Evolutionary conservation across 2,113 vertebrate genomes (phyloP).

Genomic region (Electrona antarctica): DNA sequence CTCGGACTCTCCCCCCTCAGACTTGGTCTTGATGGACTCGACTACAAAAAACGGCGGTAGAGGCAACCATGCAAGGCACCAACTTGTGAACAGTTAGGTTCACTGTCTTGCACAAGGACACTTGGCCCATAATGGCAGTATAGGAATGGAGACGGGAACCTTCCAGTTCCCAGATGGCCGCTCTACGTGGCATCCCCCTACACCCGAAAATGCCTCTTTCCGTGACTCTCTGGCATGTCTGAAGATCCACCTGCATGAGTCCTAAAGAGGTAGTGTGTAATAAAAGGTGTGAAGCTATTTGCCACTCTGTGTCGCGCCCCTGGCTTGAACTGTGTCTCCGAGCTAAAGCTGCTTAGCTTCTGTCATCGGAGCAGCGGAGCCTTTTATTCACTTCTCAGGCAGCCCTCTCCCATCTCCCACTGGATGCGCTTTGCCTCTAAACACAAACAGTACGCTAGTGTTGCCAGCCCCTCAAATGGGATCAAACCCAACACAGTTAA

Average conservation of each 20-base stretch:
- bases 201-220: not conserved
- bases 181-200: too few species aligned
- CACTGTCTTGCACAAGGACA: too few species aligned
- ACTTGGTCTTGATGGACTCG: too few species aligned
- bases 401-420: slow-evolving; percentile 5
- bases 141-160: too few species aligned
- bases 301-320: slow-evolving; percentile 45
- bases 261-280: slow-evolving; percentile 3
- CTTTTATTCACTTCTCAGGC: slow-evolving; percentile 54
- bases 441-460: slow-evolving; percentile 62
- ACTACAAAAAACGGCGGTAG: too few species aligned
- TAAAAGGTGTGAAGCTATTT: slow-evolving; percentile 46
- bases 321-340: slow-evolving; percentile 52
- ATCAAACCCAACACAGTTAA: slow-evolving; percentile 72
- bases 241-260: slow-evolving; percentile 3
- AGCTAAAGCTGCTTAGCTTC: slow-evolving; percentile 61
- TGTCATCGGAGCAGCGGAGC: slow-evolving; percentile 53
- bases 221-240: not conserved
- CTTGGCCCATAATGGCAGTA: too few species aligned
- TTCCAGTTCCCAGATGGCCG: too few species aligned
- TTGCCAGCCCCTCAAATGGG: slow-evolving; percentile 72
- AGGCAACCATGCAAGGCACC: too few species aligned
- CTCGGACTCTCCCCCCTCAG: too few species aligned
- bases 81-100: too few species aligned
- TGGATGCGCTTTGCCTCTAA: slow-evolving; percentile 55